Evolutionary conservation across 2,888 invertebrate species (phyloP).

Genomic region (Tetranychus piercei): DNA sequence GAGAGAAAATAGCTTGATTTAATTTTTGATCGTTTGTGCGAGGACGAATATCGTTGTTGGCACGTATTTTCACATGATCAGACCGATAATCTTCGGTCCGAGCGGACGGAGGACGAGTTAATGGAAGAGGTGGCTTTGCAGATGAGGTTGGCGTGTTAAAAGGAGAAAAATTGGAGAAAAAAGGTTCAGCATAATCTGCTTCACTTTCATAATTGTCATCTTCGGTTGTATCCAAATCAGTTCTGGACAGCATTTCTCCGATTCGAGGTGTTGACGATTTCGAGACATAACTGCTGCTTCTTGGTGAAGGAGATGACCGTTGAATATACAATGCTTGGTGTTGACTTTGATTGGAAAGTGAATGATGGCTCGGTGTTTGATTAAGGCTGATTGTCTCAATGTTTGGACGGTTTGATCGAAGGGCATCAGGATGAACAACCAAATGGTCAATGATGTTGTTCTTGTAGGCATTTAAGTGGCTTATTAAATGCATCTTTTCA

Average conservation of each 20-base stretch:
- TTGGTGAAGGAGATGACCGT: background rate
- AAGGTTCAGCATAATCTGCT: constrained; percentile 6
- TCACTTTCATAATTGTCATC: background rate
- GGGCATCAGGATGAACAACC: constrained; percentile 14
- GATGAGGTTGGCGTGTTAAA: background rate
- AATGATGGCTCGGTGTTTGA: background rate
- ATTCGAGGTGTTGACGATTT: too few relatives aligned
- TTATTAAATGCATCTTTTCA: constrained; percentile 19
- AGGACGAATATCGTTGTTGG: background rate
- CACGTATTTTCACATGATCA: background rate
- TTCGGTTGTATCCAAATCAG: background rate
- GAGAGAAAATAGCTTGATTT: too few relatives aligned
- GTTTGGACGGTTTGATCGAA: background rate
- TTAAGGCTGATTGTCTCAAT: background rate
- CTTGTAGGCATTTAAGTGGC: constrained; percentile 14
- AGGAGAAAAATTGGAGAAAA: background rate
- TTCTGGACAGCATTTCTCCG: too few relatives aligned
- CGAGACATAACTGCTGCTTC: too few relatives aligned
- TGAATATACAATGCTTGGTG: background rate
- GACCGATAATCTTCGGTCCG: background rate
- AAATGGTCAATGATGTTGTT: constrained; percentile 19
- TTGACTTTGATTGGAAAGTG: background rate
- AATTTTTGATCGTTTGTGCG: background rate
- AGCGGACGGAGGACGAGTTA: background rate
- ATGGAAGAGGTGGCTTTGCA: background rate